Evolutionary conservation across 2,888 invertebrate species (phyloP).

Genomic region (Drosophila peninsularis): DNA sequence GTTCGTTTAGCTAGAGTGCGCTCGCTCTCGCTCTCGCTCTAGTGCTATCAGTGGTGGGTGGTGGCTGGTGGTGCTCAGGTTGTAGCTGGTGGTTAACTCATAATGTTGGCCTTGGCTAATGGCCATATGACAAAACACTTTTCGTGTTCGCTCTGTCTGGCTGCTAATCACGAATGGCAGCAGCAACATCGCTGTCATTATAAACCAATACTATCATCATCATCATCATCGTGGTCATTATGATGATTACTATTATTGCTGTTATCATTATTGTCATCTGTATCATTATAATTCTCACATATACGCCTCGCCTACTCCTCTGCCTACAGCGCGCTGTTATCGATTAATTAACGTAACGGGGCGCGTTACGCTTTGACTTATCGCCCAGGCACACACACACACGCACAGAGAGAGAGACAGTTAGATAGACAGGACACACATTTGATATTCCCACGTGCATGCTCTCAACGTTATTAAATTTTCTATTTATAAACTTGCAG

Average conservation of each 20-base stretch:
- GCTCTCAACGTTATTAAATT: slow-evolving; percentile 76
- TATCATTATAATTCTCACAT: slow-evolving; percentile 44
- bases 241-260: slow-evolving; percentile 36
- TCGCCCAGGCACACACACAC: slow-evolving; percentile 26
- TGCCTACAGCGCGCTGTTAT: slow-evolving; percentile 43
- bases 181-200: slow-evolving; percentile 28
- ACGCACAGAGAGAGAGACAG: not conserved
- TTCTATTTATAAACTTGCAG: slow-evolving; percentile 69
- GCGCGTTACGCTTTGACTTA: slow-evolving; percentile 73
- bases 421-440: slow-evolving; percentile 53
- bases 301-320: not conserved
- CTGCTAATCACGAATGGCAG: slow-evolving; percentile 62
- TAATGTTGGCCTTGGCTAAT: slow-evolving; percentile 66
- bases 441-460: slow-evolving; percentile 72
- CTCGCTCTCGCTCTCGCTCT: slow-evolving; percentile 8
- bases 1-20: slow-evolving; percentile 38
- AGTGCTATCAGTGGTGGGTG: slow-evolving; percentile 27
- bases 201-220: slow-evolving; percentile 36
- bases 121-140: slow-evolving; percentile 58
- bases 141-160: slow-evolving; percentile 34
- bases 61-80: slow-evolving; percentile 9
- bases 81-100: slow-evolving; percentile 36
- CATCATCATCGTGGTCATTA: slow-evolving; percentile 25
- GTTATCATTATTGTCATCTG: slow-evolving; percentile 38
- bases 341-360: slow-evolving; percentile 78